A percentile compares a stretch with the other conserved stretches of the same genome.
Conservation (phyloP, 2,113 vertebrate species). For the Prunella fulvescens region DNA sequence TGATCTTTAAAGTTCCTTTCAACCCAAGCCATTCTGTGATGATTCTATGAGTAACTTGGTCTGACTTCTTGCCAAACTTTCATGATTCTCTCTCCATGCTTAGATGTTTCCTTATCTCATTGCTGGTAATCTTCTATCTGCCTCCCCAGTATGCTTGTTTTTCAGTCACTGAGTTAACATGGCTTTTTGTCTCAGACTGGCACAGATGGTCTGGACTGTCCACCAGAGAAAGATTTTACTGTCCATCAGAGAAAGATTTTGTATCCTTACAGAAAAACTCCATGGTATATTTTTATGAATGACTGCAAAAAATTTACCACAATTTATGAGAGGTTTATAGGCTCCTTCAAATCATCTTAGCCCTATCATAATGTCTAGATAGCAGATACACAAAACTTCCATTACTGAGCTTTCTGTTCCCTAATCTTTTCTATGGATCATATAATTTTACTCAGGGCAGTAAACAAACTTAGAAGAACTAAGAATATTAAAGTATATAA, state of each 20-base stretch:
- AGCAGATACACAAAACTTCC: background rate
- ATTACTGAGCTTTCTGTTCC: slow-evolving; percentile 4
- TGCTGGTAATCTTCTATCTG: background rate
- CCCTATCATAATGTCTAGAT: background rate
- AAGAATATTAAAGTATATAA: slow-evolving; percentile 63
- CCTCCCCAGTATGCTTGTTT: background rate
- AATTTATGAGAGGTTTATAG: background rate
- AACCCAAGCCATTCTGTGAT: background rate
- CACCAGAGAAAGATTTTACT: background rate
- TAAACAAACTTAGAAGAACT: slow-evolving; percentile 64
- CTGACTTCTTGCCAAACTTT: background rate
- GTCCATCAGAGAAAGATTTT: background rate
- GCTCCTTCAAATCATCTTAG: background rate
- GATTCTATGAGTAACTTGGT: background rate
- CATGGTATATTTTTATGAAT: background rate
- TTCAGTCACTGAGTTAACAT: background rate
- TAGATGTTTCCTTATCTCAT: background rate
- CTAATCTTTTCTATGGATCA: slow-evolving; percentile 42
- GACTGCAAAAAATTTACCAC: background rate
- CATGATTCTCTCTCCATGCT: background rate
- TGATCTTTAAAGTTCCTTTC: background rate
- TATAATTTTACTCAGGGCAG: slow-evolving; percentile 66
- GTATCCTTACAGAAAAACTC: background rate
- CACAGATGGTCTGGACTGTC: background rate
- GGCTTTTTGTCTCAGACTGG: background rate